Base-by-base conservation (phyloP, 2,888 invertebrate species). In the Macrosoma leucophasiata region DNA sequence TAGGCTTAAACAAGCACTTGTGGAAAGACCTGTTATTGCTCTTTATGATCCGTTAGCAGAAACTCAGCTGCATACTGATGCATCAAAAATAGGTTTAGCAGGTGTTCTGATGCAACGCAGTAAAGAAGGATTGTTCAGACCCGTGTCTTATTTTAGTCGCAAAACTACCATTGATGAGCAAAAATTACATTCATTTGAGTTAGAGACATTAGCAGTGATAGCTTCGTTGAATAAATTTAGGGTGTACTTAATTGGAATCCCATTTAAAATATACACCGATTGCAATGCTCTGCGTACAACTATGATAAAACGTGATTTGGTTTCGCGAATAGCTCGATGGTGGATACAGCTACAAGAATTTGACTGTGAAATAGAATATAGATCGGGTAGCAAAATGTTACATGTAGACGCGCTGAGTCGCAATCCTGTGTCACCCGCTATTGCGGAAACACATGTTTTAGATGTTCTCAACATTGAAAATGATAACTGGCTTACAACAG, bases 51-150 rank as follows among this genome's bases (percentile, higher is more conserved):
- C 52, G 7, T 33, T 33, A 2, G 31, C 39, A 2, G 35, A 30
- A 22, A 56, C 57, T 6, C 55, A 64, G 37, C 28, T 63, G 4
- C 62, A 66, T 33, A 58, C 56, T 3, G 60, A 64, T 41, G 58
- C 59, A 2, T 56, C 55, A 32, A 13, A 37, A 2, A 4, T 41
- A 1, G 62, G 63, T 0, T 43, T 55, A 24, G 62, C 58, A 10
- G 52, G 53, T 2, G 48, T 58, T 6, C 24, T 62, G 3, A 9
- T 65, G 45, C 58, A 48, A 15, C 41, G 45, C 43, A 46, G 42
- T 23, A 25, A 19, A 2, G 17, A 42, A 9, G 22, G 28, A 11
- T 8, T 13, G 4, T 25, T 49, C 3, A 42, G 45, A 3, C 49
- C 51, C 1, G 44, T 53, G 4, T 43, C 50, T 2, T 52, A 49